Percentiles rank a stretch among this genome's conserved stretches.
phyloP scores from a whole-genome alignment of 2,113 vertebrate genomes.

The Chlamydotis undulata region DNA sequence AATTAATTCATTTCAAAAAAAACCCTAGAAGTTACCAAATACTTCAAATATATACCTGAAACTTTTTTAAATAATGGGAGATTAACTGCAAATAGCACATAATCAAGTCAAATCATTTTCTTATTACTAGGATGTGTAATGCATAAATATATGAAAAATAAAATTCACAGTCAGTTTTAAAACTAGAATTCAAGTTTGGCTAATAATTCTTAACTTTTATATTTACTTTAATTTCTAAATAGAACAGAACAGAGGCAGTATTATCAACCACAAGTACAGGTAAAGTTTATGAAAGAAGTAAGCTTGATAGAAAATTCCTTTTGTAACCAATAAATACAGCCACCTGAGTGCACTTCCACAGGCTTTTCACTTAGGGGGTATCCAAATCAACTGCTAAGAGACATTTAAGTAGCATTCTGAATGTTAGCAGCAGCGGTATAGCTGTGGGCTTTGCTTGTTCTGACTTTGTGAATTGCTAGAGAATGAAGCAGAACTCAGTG shows the following conservation, averaged over 20 bases:
- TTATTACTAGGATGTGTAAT: slow-evolving; percentile 76
- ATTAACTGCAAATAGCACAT: slow-evolving; percentile 77
- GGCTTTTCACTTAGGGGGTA: slow-evolving; percentile 72
- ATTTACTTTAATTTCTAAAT: slow-evolving; percentile 78
- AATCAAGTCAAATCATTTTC: slow-evolving; percentile 62
- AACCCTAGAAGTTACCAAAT: slow-evolving; percentile 68
- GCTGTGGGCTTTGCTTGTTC: slow-evolving; percentile 75
- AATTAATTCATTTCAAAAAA: slow-evolving; percentile 61
- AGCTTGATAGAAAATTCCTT: slow-evolving; percentile 81
- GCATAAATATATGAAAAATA: slow-evolving; percentile 86
- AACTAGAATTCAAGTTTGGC: slow-evolving; percentile 86
- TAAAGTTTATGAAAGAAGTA: slow-evolving; percentile 78
- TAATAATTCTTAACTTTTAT: slow-evolving; percentile 79
- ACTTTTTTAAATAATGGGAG: slow-evolving; percentile 75
- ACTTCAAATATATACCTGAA: slow-evolving; percentile 72
- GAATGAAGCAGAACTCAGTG: slow-evolving; percentile 79
- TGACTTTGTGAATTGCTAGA: slow-evolving; percentile 75
- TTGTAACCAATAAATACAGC: slow-evolving; percentile 84
- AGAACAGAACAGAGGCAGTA: slow-evolving; percentile 79
- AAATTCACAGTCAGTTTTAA: slow-evolving; percentile 85
- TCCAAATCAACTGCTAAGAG: slow-evolving; percentile 74
- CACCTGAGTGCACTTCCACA: slow-evolving; percentile 88
- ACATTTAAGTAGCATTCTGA: slow-evolving; percentile 75
- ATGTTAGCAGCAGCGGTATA: slow-evolving; percentile 71
- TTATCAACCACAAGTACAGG: slow-evolving; percentile 76